Percentiles rank a stretch among this genome's conserved stretches.
phyloP scores from a whole-genome alignment of 2,113 vertebrate species.

The Microtus pennsylvanicus region DNA sequence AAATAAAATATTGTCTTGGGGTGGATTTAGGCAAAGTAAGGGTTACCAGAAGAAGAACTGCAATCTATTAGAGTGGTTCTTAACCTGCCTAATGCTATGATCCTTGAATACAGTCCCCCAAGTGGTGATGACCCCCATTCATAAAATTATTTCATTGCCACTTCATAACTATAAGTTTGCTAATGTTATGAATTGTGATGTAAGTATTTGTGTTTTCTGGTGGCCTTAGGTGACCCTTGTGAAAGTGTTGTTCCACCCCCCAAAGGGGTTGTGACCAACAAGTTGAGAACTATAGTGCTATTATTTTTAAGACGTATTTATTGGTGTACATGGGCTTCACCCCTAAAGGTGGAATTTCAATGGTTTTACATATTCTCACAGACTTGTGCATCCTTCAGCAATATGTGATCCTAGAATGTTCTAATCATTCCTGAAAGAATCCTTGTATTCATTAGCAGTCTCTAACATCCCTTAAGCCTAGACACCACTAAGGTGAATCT shows the following conservation, averaged over 20 bases:
- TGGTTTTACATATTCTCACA: background rate
- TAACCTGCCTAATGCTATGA: background rate
- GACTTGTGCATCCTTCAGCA: accelerated
- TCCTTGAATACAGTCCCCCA: background rate
- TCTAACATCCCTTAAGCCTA: accelerated
- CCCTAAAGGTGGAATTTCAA: background rate
- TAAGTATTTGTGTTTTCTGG: background rate
- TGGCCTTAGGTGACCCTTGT: background rate
- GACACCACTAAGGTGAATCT: background rate
- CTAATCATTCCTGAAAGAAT: background rate
- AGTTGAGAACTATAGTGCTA: background rate
- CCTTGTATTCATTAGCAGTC: too few species aligned
- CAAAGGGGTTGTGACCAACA: background rate
- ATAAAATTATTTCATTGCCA: background rate
- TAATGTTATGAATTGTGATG: background rate
- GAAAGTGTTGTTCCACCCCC: background rate
- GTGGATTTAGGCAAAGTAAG: background rate
- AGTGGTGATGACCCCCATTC: too few species aligned
- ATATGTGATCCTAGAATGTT: background rate
- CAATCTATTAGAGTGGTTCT: background rate
- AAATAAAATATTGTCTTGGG: background rate
- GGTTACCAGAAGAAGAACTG: background rate
- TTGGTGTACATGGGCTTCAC: background rate
- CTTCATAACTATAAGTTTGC: background rate
- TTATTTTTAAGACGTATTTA: background rate